Evolutionary conservation across 64 coral and sea anemone genomes (phyloP).

Genomic region (Pachyseris speciosa): DNA sequence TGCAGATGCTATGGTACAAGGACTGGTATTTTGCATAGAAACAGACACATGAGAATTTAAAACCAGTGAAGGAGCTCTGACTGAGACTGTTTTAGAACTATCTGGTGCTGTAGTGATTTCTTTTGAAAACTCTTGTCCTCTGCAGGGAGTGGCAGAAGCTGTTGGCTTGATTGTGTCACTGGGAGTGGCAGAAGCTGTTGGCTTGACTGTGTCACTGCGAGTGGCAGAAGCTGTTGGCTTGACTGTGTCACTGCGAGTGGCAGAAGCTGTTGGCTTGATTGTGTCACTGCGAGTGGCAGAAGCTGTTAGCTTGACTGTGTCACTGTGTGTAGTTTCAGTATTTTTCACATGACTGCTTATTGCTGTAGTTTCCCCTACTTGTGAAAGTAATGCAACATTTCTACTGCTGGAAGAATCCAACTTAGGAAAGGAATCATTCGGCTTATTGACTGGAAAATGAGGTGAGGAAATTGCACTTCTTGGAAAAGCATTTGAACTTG

Average conservation of each 20-base stretch:
- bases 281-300: too few species aligned
- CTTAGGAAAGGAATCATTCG: neutral
- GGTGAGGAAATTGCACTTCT: neutral
- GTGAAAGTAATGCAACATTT: neutral
- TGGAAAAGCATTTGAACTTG: slow-evolving; percentile 31
- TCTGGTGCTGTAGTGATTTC: neutral
- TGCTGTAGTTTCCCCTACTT: neutral
- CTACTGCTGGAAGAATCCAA: neutral
- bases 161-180: slow-evolving; percentile 13
- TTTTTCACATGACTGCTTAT: neutral
- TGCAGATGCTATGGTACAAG: neutral
- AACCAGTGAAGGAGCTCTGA: neutral
- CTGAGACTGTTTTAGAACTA: neutral
- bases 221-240: neutral
- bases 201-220: neutral
- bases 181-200: neutral
- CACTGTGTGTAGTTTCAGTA: neutral
- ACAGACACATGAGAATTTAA: neutral
- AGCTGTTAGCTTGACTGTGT: neutral
- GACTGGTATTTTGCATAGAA: neutral
- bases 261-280: too few species aligned
- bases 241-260: neutral
- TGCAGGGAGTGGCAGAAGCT: too few species aligned
- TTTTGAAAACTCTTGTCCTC: neutral
- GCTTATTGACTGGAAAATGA: neutral